These are phyloP conservation scores for Tachina fera DNA, from an alignment of 2,888 invertebrate species.

Conservation along the genomic window DNA sequence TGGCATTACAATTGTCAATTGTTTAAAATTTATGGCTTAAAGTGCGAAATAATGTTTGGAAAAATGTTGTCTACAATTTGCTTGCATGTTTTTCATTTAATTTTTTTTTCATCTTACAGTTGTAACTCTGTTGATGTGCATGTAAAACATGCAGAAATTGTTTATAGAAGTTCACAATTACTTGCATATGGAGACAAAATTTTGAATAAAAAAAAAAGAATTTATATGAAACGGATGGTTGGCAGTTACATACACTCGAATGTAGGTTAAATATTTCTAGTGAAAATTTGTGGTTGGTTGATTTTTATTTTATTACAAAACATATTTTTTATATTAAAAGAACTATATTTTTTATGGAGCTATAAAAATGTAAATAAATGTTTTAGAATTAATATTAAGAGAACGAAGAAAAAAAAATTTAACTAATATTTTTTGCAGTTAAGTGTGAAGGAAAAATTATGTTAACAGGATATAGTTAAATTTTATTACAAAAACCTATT, in stretches of 20 bases:
- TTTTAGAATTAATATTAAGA: not conserved
- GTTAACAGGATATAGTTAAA: not conserved
- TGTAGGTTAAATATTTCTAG: slow-evolving; percentile 69
- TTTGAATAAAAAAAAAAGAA: not conserved
- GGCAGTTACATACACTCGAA: slow-evolving; percentile 47
- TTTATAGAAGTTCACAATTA: slow-evolving; percentile 44
- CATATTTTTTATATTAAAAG: slow-evolving; percentile 5
- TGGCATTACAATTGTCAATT: slow-evolving; percentile 71
- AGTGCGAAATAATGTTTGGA: slow-evolving; percentile 71
- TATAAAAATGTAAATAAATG: not conserved
- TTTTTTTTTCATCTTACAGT: slow-evolving; percentile 1
- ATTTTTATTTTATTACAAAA: slow-evolving; percentile 37
- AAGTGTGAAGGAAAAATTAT: too few species aligned
- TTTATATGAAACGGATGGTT: slow-evolving; percentile 57
- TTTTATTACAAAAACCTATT: not conserved
- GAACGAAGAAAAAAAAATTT: too few species aligned
- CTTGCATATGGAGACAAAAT: not conserved
- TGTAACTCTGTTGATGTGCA: slow-evolving; percentile 46
- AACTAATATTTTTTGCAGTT: not conserved
- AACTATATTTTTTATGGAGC: slow-evolving; percentile 9
- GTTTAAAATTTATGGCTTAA: slow-evolving; percentile 71
- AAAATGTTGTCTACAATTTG: slow-evolving; percentile 68
- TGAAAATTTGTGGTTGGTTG: slow-evolving; percentile 51
- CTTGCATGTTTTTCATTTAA: slow-evolving; percentile 47
- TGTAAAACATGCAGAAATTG: slow-evolving; percentile 47